These are phyloP conservation scores for Serranus cabrilla DNA, from an alignment of 2,797 vertebrate genomes.

Conservation along the genomic window DNA sequence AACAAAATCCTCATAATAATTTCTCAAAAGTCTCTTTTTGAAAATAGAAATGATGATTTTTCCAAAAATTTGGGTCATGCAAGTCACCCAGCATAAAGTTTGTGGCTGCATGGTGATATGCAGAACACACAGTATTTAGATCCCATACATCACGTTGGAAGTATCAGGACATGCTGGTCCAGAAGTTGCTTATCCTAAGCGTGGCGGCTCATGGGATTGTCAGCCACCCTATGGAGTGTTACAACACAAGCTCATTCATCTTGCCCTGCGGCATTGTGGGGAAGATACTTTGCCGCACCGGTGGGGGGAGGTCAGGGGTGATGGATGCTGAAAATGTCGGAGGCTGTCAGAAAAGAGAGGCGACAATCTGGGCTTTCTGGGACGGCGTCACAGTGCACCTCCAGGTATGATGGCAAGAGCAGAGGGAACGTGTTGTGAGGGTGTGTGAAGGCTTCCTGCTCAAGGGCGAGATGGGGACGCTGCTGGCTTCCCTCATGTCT, in stretches of 20 bases:
- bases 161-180: neutral
- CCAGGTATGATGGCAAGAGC: conserved; percentile 65
- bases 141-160: conserved; percentile 21
- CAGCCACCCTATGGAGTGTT: conserved; percentile 52
- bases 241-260: conserved; percentile 76
- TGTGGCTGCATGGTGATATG: neutral
- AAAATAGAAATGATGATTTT: neutral
- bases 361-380: conserved; percentile 84
- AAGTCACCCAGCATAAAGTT: conserved; percentile 2
- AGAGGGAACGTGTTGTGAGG: conserved; percentile 48
- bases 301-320: conserved; percentile 66
- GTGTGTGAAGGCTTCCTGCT: conserved; percentile 37
- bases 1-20: neutral
- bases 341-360: conserved; percentile 77
- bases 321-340: conserved; percentile 78
- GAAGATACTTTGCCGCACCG: conserved; percentile 59
- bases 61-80: neutral
- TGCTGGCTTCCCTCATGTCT: conserved; percentile 40
- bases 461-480: conserved; percentile 63
- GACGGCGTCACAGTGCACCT: conserved; percentile 61
- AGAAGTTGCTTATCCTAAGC: conserved; percentile 25
- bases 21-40: neutral
- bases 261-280: conserved; percentile 72
- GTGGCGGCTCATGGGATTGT: conserved; percentile 44
- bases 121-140: conserved; percentile 19